Percentiles rank a stretch among this genome's conserved stretches.
These are phyloP conservation scores for Myotis davidii DNA, from an alignment of 2,113 vertebrate genomes.

Conservation along the genomic window DNA sequence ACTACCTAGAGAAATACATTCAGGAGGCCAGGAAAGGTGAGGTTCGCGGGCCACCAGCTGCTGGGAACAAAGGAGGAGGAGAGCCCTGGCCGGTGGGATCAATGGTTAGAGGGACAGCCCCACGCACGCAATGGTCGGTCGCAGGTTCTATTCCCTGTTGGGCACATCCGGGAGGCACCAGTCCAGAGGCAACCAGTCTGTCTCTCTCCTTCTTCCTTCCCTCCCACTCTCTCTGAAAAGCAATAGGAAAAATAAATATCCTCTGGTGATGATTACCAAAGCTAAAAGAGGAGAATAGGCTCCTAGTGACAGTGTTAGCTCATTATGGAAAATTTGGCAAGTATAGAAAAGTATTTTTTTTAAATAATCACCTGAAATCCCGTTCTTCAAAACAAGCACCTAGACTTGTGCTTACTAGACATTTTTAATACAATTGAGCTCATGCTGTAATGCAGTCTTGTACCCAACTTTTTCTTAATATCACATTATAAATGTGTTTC, in stretches of 20 bases:
- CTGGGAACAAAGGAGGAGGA: not conserved
- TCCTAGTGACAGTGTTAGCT: not conserved
- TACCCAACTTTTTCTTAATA: not conserved
- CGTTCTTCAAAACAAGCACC: not conserved
- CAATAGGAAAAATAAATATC: too few species aligned
- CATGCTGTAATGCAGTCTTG: not conserved
- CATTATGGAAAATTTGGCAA: not conserved
- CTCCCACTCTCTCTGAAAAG: too few species aligned
- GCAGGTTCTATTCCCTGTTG: too few species aligned
- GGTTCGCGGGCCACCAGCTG: not conserved
- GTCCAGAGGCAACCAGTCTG: too few species aligned
- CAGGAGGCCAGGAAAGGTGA: slow-evolving; percentile 95
- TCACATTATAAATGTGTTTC: not conserved
- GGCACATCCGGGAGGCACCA: too few species aligned
- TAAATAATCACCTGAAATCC: not conserved
- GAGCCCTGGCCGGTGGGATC: too few species aligned
- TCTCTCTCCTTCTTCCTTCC: too few species aligned
- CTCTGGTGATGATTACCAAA: too few species aligned
- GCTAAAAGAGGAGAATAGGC: not conserved
- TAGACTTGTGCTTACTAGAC: not conserved
- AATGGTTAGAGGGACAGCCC: too few species aligned
- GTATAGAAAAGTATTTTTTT: not conserved
- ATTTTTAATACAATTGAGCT: not conserved
- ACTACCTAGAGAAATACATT: slow-evolving; percentile 90
- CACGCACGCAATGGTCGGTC: too few species aligned